Base-by-base conservation (phyloP, 2,888 invertebrate genomes). In the Drosophila merina region DNA sequence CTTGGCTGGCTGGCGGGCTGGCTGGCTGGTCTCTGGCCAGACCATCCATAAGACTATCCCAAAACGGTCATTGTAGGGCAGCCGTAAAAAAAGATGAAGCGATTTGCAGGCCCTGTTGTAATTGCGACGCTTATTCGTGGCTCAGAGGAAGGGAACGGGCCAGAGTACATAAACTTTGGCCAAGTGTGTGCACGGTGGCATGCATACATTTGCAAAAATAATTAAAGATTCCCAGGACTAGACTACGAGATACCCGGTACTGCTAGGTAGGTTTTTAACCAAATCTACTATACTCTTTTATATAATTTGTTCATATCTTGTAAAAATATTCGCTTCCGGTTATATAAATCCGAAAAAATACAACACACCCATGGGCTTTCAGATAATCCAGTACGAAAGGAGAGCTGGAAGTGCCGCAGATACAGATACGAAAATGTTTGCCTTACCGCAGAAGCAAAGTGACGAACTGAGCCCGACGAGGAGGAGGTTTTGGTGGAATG, bases 31-130 rank as follows among this genome's bases (percentile, higher is more conserved):
- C 38, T 45, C 67, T 52, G 64, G 62, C 59, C 45, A 44, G 28
- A 47, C 64, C 45, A 67, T 54, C 69, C 59, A 72, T 82, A 76
- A 82, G 83, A 66, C 63, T 72, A 76, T 79, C 88, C 82, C 82
- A 88, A 88, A 82, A 88, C 80, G 88, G 80, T 80, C 88, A 88
- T 88, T 88, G 83, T 79, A 82, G 82, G 75, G 82, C 64, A 74
- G 59, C 83, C 86, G 79, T 88, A 86, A 88, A 88, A 66, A 84
- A 84, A 88, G 85, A 84, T 88, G 87, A 84, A 88, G 84, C 87
- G 87, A 84, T 84, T 88, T 84, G 71, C 88, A 84, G 85, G 69
- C 85, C 76, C 78, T 78, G 87, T 81, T 84, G 85, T 86, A 84
- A 84, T 84, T 84, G 84, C 72, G 49, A 55, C 74, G 84, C 78